phyloP scores from a whole-genome alignment of 2,797 vertebrate genomes.

The Podarcis siculus region DNA sequence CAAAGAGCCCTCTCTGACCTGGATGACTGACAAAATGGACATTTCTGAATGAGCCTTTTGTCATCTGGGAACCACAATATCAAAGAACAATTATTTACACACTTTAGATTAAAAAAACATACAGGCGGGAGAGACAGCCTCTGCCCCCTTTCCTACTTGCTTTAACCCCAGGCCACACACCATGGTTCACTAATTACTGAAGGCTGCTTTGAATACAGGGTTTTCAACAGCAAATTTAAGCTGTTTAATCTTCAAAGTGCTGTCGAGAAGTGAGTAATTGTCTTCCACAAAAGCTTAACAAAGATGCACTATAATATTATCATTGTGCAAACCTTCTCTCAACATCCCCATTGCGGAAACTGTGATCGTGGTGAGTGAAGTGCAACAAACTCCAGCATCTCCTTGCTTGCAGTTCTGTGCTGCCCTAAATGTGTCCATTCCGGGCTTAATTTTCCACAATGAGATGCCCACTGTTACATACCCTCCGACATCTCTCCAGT shows the following conservation, averaged over 20 bases:
- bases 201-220: conserved; percentile 63
- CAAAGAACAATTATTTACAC: conserved; percentile 54
- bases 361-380: conserved; percentile 50
- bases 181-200: conserved; percentile 58
- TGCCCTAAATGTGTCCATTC: conserved; percentile 34
- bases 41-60: conserved; percentile 39
- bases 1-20: conserved; percentile 50
- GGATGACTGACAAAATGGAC: conserved; percentile 52
- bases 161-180: conserved; percentile 57
- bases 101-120: conserved; percentile 23
- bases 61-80: conserved; percentile 44
- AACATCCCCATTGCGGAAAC: conserved; percentile 53
- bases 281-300: conserved; percentile 69
- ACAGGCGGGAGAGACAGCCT: not conserved
- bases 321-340: conserved; percentile 66
- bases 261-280: conserved; percentile 60
- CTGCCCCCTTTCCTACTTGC: not conserved
- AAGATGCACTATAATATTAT: conserved; percentile 66
- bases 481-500: no score
- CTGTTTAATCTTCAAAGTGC: conserved; percentile 61
- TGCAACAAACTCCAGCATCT: conserved; percentile 59
- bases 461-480: not conserved
- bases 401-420: conserved; percentile 45
- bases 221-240: conserved; percentile 63
- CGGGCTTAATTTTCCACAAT: not conserved